Base-by-base conservation (phyloP, 2,797 vertebrate species). In the Hirundo rustica region DNA sequence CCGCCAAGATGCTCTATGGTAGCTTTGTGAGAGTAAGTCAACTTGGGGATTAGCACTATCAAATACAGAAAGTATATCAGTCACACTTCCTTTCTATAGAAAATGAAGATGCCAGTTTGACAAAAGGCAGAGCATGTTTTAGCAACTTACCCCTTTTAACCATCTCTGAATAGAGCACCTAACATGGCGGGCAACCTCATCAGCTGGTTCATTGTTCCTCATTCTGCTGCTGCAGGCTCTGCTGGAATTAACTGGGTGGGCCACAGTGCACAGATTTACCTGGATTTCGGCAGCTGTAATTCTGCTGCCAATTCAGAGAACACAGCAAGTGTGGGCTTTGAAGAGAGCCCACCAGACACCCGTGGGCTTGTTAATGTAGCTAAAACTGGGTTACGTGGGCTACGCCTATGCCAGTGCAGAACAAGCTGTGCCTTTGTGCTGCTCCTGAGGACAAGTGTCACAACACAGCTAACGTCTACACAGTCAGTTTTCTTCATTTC, bases 11-110 rank as follows among this genome's bases (percentile, higher is more conserved):
- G 76, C 91, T 78, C 68, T 16, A 4, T 29, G 40, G 17, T 29
- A 82, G 40, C 23, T 93, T 80, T 92, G 65, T 34, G 55, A 86
- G 61, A 70, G 18, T 44, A 70, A 91, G 38, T 53, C 47, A 73
- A 3, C 6, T 48, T 62, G 25, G n/a, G 18, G 26, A 83, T 85
- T 66, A 89, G 57, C 54, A 10, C 65, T 74, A 36, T 55, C 65
- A 83, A 55, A 77, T 71, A 30, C 13, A 57, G 2, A 25, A 2
- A 77, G 20, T 19, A 9, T 13, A 62, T 38, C 64, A 60, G 32
- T 45, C 48, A 42, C 7, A 13, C 18, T 76, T 66, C 36, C 54
- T 70, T 75, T 76, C 74, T 67, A 19, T 2, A 42, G 55, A 70
- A 85, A 91, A 74, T 1, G 9, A 70, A 85, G 67, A 70, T 55